phyloP scores from a whole-genome alignment of 2,888 invertebrate genomes.

The Dryocosmus kuriphilus region DNA sequence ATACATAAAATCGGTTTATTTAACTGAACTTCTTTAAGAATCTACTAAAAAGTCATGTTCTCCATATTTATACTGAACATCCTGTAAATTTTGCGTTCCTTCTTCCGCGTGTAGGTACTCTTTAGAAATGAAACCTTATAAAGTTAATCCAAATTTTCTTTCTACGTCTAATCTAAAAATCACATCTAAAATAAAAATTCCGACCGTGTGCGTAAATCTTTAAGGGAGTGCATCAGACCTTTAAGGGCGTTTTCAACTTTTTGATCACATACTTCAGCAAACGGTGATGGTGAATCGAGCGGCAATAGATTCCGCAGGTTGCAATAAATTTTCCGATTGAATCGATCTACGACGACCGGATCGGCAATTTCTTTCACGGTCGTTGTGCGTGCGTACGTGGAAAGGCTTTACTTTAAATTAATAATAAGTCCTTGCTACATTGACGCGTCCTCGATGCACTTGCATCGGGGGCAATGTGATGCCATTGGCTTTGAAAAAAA shows the following conservation, averaged over 20 bases:
- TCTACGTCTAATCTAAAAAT: not conserved
- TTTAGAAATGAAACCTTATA: too few species aligned
- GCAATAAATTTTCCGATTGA: slow-evolving; percentile 38
- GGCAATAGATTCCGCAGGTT: slow-evolving; percentile 17
- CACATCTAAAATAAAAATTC: not conserved
- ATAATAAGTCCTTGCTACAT: slow-evolving; percentile 40
- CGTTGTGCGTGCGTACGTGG: slow-evolving; percentile 14
- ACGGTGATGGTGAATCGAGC: slow-evolving; percentile 12
- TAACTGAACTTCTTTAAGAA: too few species aligned
- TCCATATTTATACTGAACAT: too few species aligned
- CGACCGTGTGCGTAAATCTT: not conserved
- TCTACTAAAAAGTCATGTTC: too few species aligned
- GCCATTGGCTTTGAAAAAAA: slow-evolving; percentile 53
- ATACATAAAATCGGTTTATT: too few species aligned
- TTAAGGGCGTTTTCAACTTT: slow-evolving; percentile 8
- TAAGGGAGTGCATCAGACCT: slow-evolving; percentile 6
- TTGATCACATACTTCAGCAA: not conserved
- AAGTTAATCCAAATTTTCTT: too few species aligned
- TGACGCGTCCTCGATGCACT: slow-evolving; percentile 49
- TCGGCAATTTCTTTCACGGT: slow-evolving; percentile 37
- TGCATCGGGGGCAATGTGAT: slow-evolving; percentile 69
- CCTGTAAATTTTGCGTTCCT: too few species aligned
- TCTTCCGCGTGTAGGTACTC: too few species aligned
- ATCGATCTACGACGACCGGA: slow-evolving; percentile 1
- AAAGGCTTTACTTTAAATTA: slow-evolving; percentile 36